Percentiles rank a stretch among this genome's conserved stretches.
Evolutionary conservation across 2,888 invertebrate species (phyloP).

Genomic region (Sicus ferrugineus): DNA sequence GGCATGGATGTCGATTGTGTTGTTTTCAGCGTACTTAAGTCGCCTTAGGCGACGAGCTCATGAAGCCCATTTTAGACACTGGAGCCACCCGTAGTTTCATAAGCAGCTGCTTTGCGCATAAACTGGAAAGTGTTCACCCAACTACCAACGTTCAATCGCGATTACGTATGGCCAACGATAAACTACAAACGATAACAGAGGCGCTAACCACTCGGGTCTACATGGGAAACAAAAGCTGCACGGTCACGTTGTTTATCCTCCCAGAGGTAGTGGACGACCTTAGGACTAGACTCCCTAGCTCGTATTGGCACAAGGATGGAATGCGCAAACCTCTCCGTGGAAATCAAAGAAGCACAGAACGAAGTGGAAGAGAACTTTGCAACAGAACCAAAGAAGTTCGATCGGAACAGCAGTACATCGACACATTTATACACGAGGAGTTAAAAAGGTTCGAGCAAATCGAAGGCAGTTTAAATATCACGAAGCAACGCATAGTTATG

Average conservation of each 20-base stretch:
- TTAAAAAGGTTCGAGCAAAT: background rate
- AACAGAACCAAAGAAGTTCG: background rate
- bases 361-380: background rate
- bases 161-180: background rate
- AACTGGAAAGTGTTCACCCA: background rate
- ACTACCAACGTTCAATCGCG: background rate
- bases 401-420: background rate
- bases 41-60: too few relatives aligned
- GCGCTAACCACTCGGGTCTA: background rate
- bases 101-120: background rate
- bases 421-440: background rate
- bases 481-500: constrained; percentile 10
- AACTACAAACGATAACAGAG: background rate
- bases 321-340: too few relatives aligned
- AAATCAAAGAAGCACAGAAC: too few relatives aligned
- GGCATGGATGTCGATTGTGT: too few relatives aligned
- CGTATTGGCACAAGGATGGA: too few relatives aligned
- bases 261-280: too few relatives aligned
- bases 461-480: background rate
- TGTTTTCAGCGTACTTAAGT: too few relatives aligned
- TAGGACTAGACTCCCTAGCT: too few relatives aligned
- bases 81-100: background rate
- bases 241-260: too few relatives aligned
- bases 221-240: background rate
- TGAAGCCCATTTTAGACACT: too few relatives aligned